Percentiles rank a stretch among this genome's conserved stretches.
Conservation (phyloP, 2,797 vertebrate species). For the Cetoscarus ocellatus region DNA sequence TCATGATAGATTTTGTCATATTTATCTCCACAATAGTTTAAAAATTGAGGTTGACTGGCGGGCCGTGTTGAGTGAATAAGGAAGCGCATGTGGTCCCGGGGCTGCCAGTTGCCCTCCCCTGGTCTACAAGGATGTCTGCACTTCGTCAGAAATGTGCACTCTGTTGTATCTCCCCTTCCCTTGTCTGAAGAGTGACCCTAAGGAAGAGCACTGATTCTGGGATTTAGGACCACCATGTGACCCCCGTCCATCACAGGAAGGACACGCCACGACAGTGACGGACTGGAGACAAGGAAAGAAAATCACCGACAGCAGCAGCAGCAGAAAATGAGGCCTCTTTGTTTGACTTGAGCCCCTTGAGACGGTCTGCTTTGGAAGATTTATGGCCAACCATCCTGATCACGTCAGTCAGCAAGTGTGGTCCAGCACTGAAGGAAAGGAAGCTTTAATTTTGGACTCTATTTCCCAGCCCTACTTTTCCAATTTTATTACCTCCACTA, state of each 20-base stretch:
- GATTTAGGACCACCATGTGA: constrained; percentile 29
- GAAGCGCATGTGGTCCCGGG: too few species aligned
- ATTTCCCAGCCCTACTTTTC: too few species aligned
- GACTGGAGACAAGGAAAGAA: constrained; percentile 30
- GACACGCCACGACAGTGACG: constrained; percentile 18
- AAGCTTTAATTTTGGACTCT: too few species aligned
- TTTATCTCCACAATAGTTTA: too few species aligned
- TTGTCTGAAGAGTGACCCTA: neutral
- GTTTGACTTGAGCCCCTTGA: constrained; percentile 29
- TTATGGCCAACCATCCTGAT: constrained; percentile 33
- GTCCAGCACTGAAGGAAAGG: neutral
- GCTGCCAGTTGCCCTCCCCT: constrained; percentile 28
- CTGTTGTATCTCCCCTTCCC: neutral
- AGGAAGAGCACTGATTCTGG: constrained; percentile 28
- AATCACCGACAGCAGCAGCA: constrained; percentile 16
- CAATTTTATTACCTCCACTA: too few species aligned
- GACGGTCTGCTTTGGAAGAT: constrained; percentile 33
- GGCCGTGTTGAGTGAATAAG: too few species aligned
- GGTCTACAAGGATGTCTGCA: constrained; percentile 32
- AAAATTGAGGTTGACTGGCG: too few species aligned
- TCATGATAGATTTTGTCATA: too few species aligned
- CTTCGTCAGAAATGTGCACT: constrained; percentile 37
- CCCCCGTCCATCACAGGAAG: constrained; percentile 29
- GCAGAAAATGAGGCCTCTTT: constrained; percentile 35
- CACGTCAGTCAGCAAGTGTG: neutral